These are phyloP conservation scores for Orthonevra nobilis DNA, from an alignment of 2,888 invertebrate species.

Conservation along the genomic window DNA sequence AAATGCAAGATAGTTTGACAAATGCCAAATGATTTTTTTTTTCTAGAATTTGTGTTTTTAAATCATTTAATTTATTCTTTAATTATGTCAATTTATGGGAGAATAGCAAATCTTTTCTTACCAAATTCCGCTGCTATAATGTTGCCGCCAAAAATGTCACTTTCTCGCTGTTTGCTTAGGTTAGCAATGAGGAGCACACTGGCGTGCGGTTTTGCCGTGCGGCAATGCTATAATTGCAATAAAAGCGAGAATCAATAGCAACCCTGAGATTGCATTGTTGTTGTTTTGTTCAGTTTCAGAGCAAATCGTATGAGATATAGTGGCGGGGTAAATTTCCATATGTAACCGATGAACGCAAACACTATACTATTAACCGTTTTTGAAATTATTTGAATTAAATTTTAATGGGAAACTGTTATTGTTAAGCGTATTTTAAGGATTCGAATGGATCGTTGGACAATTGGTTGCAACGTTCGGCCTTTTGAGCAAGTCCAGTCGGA, in stretches of 20 bases:
- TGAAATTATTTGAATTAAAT: neutral
- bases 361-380: constrained; percentile 3
- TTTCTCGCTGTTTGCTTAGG: neutral
- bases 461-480: too few relatives aligned
- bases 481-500: too few relatives aligned
- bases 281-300: constrained; percentile 5
- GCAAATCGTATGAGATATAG: neutral
- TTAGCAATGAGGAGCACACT: neutral
- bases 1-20: constrained; percentile 27
- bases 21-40: constrained; percentile 4
- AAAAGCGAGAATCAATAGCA: constrained; percentile 54
- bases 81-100: too few relatives aligned
- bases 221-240: constrained; percentile 6
- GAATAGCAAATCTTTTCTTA: too few relatives aligned
- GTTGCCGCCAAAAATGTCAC: constrained; percentile 11
- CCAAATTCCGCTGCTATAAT: neutral
- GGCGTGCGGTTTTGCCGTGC: constrained; percentile 10
- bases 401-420: too few relatives aligned
- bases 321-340: constrained; percentile 16
- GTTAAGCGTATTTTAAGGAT: too few relatives aligned
- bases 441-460: too few relatives aligned
- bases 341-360: constrained; percentile 1
- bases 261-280: constrained; percentile 54
- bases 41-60: too few relatives aligned
- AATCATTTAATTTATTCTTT: too few relatives aligned